Evolutionary conservation across 2,888 invertebrate genomes (phyloP), one percentile per base, ranked within the genome.

Genomic region (Tiliacea citrago): DNA sequence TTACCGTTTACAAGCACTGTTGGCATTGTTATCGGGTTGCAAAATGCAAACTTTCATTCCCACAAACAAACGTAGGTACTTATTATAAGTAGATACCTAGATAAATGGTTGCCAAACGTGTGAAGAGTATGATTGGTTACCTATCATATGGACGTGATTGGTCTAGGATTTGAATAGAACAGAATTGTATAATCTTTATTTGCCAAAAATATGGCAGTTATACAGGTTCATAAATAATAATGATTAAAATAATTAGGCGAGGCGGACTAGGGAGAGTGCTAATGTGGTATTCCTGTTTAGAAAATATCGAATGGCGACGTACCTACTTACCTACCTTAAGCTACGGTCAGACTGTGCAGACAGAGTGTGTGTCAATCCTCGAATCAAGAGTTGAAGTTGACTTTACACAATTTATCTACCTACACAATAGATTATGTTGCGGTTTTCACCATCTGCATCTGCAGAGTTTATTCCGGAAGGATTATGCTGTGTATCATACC

Each of bases 21-120:
- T 35, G 12, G 47, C 24, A 71, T n/a, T 29, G 2, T 21, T 60
- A 65, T 79, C n/a, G 10, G n/a, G 24, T 73, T 58, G 39, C 39
- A 21, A 53, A 45, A 53, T 53, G 29, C 29, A 29, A 42, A n/a
- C 42, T 42, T 29, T 21, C 29, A 24, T 45, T 70, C n/a, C 29
- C 16, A 18, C 16, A 42, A 51, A 29, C 1, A 29, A 53, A 21
- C 18, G 1, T 24, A 42, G 24, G 18, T 42, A 53, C 55, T 1
- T 2, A 24, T n/a, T n/a, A n/a, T n/a, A n/a, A n/a, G n/a, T n/a
- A n/a, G n/a, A n/a, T n/a, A 4, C 9, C 0, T 5, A 39, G 2
- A 29, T 3, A 39, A n/a, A 66, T 55, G 72, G 73, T 73, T 73
- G 73, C 9, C 57, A 73, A 73, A 57, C 24, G 12, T 70, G 16